Evolutionary conservation across 2,113 vertebrate genomes (phyloP).

Genomic region (Ctenomys sociabilis): DNA sequence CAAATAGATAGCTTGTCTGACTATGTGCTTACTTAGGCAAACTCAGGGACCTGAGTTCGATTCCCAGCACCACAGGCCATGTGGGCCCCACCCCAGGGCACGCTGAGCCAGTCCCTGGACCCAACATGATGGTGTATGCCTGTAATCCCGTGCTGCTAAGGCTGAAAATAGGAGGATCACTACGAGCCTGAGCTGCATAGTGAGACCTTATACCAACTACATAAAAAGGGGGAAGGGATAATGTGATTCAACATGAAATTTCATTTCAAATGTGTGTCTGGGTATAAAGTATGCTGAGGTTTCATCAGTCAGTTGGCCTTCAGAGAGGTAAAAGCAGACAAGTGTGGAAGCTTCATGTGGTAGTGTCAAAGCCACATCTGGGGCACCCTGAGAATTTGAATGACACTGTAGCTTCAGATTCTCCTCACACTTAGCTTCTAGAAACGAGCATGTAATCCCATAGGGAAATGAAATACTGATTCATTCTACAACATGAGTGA

Average conservation of each 20-base stretch:
- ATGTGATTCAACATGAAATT: background rate
- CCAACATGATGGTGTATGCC: too few species aligned
- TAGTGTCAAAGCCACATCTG: background rate
- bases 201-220: too few species aligned
- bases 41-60: too few species aligned
- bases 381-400: background rate
- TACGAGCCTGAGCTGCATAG: too few species aligned
- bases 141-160: too few species aligned
- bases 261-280: background rate
- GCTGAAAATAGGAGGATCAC: too few species aligned
- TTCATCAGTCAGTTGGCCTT: background rate
- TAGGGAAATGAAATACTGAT: constrained; percentile 32
- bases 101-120: too few species aligned
- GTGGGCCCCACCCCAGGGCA: too few species aligned
- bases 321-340: background rate
- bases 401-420: background rate
- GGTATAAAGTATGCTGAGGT: background rate
- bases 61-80: too few species aligned
- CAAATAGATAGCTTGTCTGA: too few species aligned
- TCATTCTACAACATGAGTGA: background rate
- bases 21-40: too few species aligned
- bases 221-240: background rate
- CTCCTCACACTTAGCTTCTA: background rate
- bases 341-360: background rate
- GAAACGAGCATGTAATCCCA: background rate